Evolutionary conservation across 2,113 vertebrate genomes (phyloP), one percentile per base, ranked within the genome.

Genomic region (Gila orcuttii): DNA sequence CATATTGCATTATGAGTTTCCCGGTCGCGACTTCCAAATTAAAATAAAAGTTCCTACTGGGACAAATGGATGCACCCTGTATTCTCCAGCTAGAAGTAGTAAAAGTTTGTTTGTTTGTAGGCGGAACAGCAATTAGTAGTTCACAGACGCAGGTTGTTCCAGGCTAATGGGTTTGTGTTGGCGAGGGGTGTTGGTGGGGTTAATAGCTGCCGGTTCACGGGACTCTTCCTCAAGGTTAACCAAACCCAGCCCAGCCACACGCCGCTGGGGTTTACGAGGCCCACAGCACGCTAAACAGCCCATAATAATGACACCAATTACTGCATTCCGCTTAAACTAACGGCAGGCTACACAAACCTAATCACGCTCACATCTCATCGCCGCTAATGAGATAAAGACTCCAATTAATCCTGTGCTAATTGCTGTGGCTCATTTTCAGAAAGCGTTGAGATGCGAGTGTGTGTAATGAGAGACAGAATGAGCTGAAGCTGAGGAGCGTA

Each of bases 371-470:
- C 97, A 99, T 99, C 98, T 96, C 97, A 98, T 98, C 96, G 97
- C 96, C 97, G 95, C 97, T 99, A 99, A 98, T 97, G 97, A 98
- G 97, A 98, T 99, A 98, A 98, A 99, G 97, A 97, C 97, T 97
- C 96, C 96, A 98, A 98, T 99, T 99, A 99, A 99, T 99, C 97
- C 97, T 96, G 96, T 95, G 96, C 97, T 99, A 98, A 99, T 98
- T 98, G 97, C 96, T 94, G 96, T 93, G 96, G 96, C 95, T 94
- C 95, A 94, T 97, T 97, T 97, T 96, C 96, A 93, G 95, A 96
- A 93, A 96, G 97, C 96, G 97, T 96, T 96, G 96, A 97, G 97
- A 97, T 96, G 97, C 97, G 96, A 95, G 96, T 96, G 96, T 96
- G 95, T 42, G 96, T 96, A 97, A 97, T 96, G 96, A 96, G 95